Evolutionary conservation across 2,113 vertebrate genomes (phyloP).

Genomic region (Seriola rivoliana): DNA sequence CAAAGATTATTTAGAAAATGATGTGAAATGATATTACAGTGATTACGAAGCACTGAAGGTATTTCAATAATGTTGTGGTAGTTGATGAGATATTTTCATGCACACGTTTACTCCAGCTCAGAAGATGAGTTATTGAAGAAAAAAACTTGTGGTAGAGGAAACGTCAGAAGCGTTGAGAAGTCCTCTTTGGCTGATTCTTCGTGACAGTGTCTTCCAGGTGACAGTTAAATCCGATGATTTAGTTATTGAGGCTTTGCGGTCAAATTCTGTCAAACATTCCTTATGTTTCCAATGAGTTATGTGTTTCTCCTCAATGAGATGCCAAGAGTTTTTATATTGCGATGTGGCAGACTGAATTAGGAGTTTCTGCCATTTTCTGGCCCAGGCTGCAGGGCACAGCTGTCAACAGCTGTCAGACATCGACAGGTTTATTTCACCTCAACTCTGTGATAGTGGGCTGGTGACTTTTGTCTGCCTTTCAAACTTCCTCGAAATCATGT

Average conservation of each 20-base stretch:
- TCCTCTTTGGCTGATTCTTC: conserved; percentile 22
- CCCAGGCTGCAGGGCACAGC: background rate
- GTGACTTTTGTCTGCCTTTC: conserved; percentile 25
- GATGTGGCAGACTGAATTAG: conserved; percentile 34
- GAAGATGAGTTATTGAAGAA: conserved; percentile 40
- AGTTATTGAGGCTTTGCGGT: conserved; percentile 45
- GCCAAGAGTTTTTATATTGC: conserved; percentile 42
- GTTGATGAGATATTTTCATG: background rate
- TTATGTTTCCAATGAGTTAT: conserved; percentile 39
- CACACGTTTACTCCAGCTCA: background rate
- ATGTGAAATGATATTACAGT: background rate
- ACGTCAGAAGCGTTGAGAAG: background rate
- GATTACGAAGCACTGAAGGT: background rate
- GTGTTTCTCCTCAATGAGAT: conserved; percentile 45
- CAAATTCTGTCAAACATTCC: conserved; percentile 51
- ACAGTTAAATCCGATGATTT: conserved; percentile 53
- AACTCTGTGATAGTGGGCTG: background rate
- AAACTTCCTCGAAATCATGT: background rate
- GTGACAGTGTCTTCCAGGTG: conserved; percentile 41
- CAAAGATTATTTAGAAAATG: background rate
- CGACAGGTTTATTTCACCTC: background rate
- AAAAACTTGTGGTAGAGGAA: background rate
- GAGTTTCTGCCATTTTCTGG: conserved; percentile 42
- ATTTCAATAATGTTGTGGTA: background rate
- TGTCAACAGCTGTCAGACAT: conserved; percentile 44